phyloP scores from a whole-genome alignment of 1,140 invertebrate genomes.

The Andrena cerasifolii region DNA sequence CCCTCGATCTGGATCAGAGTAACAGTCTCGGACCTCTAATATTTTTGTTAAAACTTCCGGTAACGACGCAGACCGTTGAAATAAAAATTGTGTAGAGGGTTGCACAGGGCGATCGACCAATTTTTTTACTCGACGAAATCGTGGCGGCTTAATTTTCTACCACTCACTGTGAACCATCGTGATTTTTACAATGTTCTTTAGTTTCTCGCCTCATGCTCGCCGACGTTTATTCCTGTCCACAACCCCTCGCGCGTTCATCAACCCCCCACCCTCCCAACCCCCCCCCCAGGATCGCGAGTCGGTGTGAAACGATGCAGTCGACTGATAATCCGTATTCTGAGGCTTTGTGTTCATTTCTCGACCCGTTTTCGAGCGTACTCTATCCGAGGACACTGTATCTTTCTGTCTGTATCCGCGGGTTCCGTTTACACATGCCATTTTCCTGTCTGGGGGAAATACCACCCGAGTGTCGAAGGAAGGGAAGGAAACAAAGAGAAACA shows the following conservation, averaged over 20 bases:
- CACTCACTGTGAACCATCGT: slow-evolving; percentile 1
- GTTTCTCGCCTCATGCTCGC: slow-evolving; percentile 6
- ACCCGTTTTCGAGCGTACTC: neutral
- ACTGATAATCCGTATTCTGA: neutral
- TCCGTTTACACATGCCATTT: neutral
- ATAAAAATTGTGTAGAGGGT: neutral
- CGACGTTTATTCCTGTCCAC: neutral
- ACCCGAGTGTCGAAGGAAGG: slow-evolving; percentile 59
- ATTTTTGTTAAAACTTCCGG: neutral
- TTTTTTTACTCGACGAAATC: neutral
- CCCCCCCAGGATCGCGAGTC: neutral
- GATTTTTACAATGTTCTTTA: slow-evolving; percentile 16
- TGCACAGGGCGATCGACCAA: neutral
- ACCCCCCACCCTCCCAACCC: no score
- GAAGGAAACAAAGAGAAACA: slow-evolving; percentile 34
- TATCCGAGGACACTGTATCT: neutral
- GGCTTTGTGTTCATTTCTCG: neutral
- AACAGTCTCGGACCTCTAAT: neutral
- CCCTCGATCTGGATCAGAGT: neutral
- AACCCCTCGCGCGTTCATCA: neutral
- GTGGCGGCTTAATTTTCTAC: neutral
- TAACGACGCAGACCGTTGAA: no score
- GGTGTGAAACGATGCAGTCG: neutral
- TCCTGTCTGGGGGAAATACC: slow-evolving; percentile 1
- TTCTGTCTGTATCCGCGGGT: neutral